Base-by-base conservation (phyloP, 37 sponge, comb jelly and placozoan species). In the Chondrilla cf. caribensis region DNA sequence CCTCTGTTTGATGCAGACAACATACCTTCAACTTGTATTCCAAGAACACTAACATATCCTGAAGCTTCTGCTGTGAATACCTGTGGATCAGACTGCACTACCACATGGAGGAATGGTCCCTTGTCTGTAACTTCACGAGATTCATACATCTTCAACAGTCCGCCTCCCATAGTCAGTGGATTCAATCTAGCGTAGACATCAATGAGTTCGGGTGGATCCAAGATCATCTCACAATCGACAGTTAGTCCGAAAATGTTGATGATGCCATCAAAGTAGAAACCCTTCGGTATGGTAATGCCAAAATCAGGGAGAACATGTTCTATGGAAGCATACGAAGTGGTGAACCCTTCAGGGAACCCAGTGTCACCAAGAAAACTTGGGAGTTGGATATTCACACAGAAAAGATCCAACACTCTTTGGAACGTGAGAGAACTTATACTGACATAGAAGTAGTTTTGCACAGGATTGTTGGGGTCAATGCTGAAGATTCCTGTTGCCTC, bases 261-360 rank as follows among this genome's bases (percentile, higher is more conserved):
- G 0, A 77, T 77, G 42, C 84, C 84, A 28, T 77, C 58, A 44
- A 77, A 77, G 32, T 54, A 42, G 37, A 77, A 77, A 1, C 84
- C 84, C 0, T 8, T 0, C 24, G 78, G 84, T 51, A 84, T 84
- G 4, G 54, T 60, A 22, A 84, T n/a, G 32, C 40, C 32, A 25
- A 75, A 32, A 29, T 38, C 29, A 42, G 78, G 78, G 3, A 84
- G 64, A 22, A 37, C 36, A 24, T 60, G 58, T 15, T 55, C 78
- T 0, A 41, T 7, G 0, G 37, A 35, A 60, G 84, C 29, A 62
- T 54, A 84, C 11, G 84, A 84, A 17, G 54, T 18, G 19, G 29
- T 47, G 19, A 84, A 60, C 4, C 84, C 84, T 19, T 77, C 38
- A n/a, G 84, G 84, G 41, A 84, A 84, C 24, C 84, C 78, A 77